Evolutionary conservation across 2,797 vertebrate genomes (phyloP), one percentile per base, ranked within the genome.

Genomic region (Girardinus metallicus): DNA sequence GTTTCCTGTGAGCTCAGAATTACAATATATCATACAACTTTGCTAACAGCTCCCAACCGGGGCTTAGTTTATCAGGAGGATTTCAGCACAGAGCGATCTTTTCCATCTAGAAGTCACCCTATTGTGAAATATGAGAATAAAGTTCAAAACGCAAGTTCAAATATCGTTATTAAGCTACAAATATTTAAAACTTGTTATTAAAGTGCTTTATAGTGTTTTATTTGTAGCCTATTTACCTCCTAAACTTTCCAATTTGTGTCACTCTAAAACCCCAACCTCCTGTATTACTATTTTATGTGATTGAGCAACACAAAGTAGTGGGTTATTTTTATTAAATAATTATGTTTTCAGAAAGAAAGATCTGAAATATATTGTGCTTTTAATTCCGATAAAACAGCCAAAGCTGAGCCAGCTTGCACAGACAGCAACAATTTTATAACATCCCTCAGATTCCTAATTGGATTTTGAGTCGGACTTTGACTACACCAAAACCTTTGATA

Each of bases 231-330:
- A 41, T 43, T 5, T 26, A 3, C 11, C 39, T 41, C 5, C 4
- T 70, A 5, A n/a, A 43, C 8, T n/a, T 15, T 43, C 64, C 36
- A 29, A 57, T 29, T 5, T 29, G n/a, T 43, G 77, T 72, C 71
- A 49, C 39, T 23, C 46, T 47, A 71, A 64, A 78, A 75, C 60
- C 75, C 77, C 79, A 85, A 55, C 9, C 21, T 43, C 13, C 23
- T 36, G 5, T 18, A 11, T 21, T n/a, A 51, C 49, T 51, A 9
- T 44, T 43, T 71, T 15, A 44, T 26, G 23, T 64, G 16, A 64
- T 64, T 10, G 1, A 26, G 16, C 21, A 44, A 71, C 26, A 44
- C 13, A 16, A 71, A 16, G 0, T 68, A 79, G 43, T 46, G 21
- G 64, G 57, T 29, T 29, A 2, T 26, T 26, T 23, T n/a, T n/a